phyloP scores from a whole-genome alignment of 2,888 invertebrate genomes.

The Plebejus anna region DNA sequence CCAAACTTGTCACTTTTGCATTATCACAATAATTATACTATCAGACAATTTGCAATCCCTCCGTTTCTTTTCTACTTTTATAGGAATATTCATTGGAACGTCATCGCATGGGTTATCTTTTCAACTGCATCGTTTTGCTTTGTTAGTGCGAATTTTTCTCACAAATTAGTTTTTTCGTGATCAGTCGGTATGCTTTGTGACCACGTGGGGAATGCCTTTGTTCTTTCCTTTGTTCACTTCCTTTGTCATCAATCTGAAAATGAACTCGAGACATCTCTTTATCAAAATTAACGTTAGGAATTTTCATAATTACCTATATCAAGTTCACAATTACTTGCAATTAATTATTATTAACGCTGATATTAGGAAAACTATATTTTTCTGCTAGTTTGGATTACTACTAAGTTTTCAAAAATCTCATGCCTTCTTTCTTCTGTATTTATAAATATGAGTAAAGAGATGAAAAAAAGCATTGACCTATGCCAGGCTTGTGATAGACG shows the following conservation, averaged over 20 bases:
- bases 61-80: no score
- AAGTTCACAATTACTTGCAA: neutral
- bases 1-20: no score
- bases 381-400: no score
- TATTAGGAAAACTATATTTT: neutral
- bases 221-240: slow-evolving; percentile 33
- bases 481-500: neutral
- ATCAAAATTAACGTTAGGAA: slow-evolving; percentile 27
- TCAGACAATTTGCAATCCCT: no score
- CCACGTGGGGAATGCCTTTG: slow-evolving; percentile 33
- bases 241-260: slow-evolving; percentile 14
- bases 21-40: no score
- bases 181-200: slow-evolving; percentile 38
- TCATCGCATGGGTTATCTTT: neutral
- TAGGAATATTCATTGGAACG: neutral
- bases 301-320: slow-evolving; percentile 24
- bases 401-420: no score
- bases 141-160: slow-evolving; percentile 31
- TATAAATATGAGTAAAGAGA: no score
- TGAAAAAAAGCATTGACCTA: no score
- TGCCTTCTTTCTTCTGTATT: no score
- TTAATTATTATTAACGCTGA: no score
- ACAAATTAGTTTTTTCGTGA: slow-evolving; percentile 34
- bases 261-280: slow-evolving; percentile 21
- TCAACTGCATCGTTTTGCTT: neutral